Evolutionary conservation across 2,888 invertebrate species (phyloP).

Genomic region (Buathra laborator): DNA sequence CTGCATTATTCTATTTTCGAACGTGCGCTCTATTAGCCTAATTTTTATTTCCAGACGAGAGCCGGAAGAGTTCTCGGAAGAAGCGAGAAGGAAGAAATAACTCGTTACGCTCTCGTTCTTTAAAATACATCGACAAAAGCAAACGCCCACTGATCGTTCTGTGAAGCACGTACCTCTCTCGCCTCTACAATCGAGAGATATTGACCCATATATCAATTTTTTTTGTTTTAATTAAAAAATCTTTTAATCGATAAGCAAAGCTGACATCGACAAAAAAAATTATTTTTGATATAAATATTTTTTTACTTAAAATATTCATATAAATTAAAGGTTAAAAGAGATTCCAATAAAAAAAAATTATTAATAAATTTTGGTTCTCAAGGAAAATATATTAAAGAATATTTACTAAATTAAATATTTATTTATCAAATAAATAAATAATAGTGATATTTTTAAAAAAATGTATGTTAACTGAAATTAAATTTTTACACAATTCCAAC

Average conservation of each 20-base stretch:
- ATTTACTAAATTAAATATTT: too few species aligned
- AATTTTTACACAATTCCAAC: too few species aligned
- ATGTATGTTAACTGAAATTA: neutral
- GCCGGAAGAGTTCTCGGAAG: conserved; percentile 36
- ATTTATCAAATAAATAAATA: neutral
- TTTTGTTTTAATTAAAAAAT: neutral
- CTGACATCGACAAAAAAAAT: neutral
- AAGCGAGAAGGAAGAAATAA: conserved; percentile 18
- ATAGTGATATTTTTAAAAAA: neutral
- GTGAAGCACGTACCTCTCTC: neutral
- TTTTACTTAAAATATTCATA: too few species aligned
- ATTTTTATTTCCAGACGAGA: conserved; percentile 61
- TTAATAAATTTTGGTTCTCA: too few species aligned
- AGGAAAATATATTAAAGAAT: too few species aligned
- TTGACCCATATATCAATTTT: neutral
- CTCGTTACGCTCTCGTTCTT: conserved; percentile 43
- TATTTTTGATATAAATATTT: too few species aligned
- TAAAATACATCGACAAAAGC: conserved; percentile 18
- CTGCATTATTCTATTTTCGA: conserved; percentile 57
- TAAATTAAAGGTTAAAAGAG: too few species aligned
- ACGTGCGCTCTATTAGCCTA: conserved; percentile 56
- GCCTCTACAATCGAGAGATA: neutral
- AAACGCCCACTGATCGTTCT: neutral
- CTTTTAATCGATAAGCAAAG: neutral
- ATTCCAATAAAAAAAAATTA: too few species aligned